Base-by-base conservation (phyloP, 2,113 vertebrate species). In the Pedionomus torquatus region DNA sequence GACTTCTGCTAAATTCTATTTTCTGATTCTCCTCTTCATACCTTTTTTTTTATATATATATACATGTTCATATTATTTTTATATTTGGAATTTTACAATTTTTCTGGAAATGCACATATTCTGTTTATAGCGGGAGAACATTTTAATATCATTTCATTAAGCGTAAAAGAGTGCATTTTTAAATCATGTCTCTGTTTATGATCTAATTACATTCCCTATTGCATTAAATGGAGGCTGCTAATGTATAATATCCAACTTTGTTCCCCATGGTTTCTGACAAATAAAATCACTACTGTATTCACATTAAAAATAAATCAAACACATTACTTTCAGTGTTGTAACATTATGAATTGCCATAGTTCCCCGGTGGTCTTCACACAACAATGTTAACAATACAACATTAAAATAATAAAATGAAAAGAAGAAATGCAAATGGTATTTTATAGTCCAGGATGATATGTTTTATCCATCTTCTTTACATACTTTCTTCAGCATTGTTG, bases 221-320 rank as follows among this genome's bases (percentile, higher is more conserved):
- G 74, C 37, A 86, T 87, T 70, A 95, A 86, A 94, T 68, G 65
- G 63, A 79, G 54, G 31, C 44, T 96, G 44, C 20, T 91, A 88
- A 52, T 91, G 72, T 95, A 77, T 87, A 84, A 71, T 60, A 94
- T 63, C 18, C 30, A 88, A n/a, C 60, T 83, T 96, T 93, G 80
- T 65, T 94, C 79, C 78, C 70, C n/a, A 83, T 81, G 79, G 48
- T 10, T 95, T 94, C 80, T 52, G 90, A 85, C 39, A 88, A 95
- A 83, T 37, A 91, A 83, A 90, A 81, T 83, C 20, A 72, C 69
- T 76, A 57, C 80, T 82, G 39, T 74, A 72, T 87, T 79, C 84
- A 44, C 76, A 76, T 95, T 89, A 96, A 60, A 94, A 96, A 92
- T 64, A 76, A 65, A 94, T 74, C 65, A 95, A 88, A 87, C 7